A percentile compares a stretch with the other conserved stretches of the same genome.
Evolutionary conservation across 2,113 vertebrate genomes (phyloP).

Genomic region (Apus apus): DNA sequence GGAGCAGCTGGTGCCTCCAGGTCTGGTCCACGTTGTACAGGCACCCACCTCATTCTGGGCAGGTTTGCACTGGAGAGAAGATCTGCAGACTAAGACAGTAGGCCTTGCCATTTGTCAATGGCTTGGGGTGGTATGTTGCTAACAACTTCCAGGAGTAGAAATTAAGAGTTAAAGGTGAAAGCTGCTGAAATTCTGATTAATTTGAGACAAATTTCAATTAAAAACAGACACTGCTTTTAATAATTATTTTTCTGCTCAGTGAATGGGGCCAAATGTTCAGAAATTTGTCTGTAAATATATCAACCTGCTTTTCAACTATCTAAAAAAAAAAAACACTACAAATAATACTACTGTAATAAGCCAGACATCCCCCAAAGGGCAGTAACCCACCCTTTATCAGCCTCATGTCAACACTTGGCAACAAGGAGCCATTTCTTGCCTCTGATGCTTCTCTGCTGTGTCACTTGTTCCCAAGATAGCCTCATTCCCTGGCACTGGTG

Average conservation of each 20-base stretch:
- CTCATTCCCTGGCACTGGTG: not conserved
- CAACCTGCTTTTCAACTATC: not conserved
- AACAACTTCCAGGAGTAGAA: not conserved
- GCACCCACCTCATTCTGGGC: not conserved
- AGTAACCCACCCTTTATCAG: not conserved
- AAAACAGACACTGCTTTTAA: conserved; percentile 32
- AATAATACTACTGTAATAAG: not conserved
- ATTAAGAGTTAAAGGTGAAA: not conserved
- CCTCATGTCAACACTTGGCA: conserved; percentile 18
- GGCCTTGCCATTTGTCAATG: not conserved
- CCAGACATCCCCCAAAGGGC: not conserved
- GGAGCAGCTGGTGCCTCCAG: rapidly evolving
- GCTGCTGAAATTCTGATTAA: not conserved
- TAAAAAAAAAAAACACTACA: not conserved
- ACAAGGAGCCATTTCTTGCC: not conserved
- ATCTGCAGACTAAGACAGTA: not conserved
- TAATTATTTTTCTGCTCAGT: not conserved
- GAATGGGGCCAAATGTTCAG: not conserved
- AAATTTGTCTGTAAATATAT: conserved; percentile 25
- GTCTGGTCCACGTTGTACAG: not conserved
- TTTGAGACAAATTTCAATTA: not conserved
- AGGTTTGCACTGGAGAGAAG: not conserved
- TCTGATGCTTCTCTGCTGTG: not conserved
- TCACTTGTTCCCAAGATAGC: conserved; percentile 28
- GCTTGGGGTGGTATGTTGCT: not conserved